Evolutionary conservation across 2,888 invertebrate genomes (phyloP).

Genomic region (Apantesis nais): DNA sequence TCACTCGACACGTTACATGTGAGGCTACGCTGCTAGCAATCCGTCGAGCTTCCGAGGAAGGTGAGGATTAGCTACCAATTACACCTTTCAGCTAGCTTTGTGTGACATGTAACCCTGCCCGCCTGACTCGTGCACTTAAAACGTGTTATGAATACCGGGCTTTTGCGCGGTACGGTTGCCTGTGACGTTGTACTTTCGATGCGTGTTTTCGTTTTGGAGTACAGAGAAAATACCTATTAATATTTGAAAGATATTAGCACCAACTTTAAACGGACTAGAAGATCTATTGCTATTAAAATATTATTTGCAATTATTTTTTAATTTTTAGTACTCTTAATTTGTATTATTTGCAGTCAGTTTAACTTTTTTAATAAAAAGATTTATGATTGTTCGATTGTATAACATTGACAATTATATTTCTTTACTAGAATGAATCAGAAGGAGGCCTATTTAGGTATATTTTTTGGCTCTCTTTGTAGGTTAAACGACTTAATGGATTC

Average conservation of each 20-base stretch:
- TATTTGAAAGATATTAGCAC: not conserved
- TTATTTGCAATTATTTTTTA: no score
- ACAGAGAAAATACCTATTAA: not conserved
- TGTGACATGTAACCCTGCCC: slow-evolving; percentile 38
- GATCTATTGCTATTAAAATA: no score
- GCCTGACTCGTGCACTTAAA: slow-evolving; percentile 51
- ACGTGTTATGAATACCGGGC: slow-evolving; percentile 50
- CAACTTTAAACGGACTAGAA: no score
- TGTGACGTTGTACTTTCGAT: slow-evolving; percentile 1
- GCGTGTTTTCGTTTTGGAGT: not conserved
- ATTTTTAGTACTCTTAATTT: no score
- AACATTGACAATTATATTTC: no score
- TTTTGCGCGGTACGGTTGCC: slow-evolving; percentile 26
- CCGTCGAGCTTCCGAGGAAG: slow-evolving; percentile 57
- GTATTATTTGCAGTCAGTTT: no score
- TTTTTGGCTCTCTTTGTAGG: not conserved
- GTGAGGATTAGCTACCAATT: slow-evolving; percentile 79
- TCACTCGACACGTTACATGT: slow-evolving; percentile 29
- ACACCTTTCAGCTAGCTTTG: slow-evolving; percentile 64
- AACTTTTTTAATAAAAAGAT: no score
- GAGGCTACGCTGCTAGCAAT: slow-evolving; percentile 46
- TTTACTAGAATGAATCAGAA: no score
- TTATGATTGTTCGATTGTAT: no score
- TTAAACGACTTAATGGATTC: not conserved
- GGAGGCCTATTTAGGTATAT: no score